Evolutionary conservation across 2,888 invertebrate species (phyloP).

Genomic region (Cryptocephalus moraei): DNA sequence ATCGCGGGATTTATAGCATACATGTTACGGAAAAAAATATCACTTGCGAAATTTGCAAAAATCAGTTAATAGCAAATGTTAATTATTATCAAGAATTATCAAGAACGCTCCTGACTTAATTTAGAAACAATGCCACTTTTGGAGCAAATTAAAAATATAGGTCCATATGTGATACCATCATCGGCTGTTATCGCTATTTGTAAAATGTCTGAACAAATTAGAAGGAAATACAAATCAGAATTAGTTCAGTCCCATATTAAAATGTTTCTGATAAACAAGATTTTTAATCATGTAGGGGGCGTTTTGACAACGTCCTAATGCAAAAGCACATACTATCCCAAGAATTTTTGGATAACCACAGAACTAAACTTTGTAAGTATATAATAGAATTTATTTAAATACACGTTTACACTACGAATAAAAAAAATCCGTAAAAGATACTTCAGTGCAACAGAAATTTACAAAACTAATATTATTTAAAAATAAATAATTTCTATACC

Average conservation of each 20-base stretch:
- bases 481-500: not conserved
- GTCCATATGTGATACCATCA: not conserved
- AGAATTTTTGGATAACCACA: not conserved
- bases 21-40: not conserved
- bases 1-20: not conserved
- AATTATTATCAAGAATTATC: too few species aligned
- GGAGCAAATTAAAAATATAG: not conserved
- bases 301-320: too few species aligned
- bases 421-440: not conserved
- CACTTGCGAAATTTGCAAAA: not conserved
- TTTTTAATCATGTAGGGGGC: not conserved
- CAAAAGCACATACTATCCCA: not conserved
- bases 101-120: too few species aligned
- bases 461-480: not conserved
- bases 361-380: not conserved
- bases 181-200: not conserved
- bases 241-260: not conserved
- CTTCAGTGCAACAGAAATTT: not conserved
- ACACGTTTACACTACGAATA: not conserved
- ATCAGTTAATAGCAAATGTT: too few species aligned
- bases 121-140: not conserved
- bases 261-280: not conserved
- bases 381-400: not conserved
- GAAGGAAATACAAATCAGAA: not conserved
- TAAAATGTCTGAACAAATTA: not conserved